These are phyloP conservation scores for Oscheius sp. DNA, from an alignment of 2,888 invertebrate species.

Conservation along the genomic window DNA sequence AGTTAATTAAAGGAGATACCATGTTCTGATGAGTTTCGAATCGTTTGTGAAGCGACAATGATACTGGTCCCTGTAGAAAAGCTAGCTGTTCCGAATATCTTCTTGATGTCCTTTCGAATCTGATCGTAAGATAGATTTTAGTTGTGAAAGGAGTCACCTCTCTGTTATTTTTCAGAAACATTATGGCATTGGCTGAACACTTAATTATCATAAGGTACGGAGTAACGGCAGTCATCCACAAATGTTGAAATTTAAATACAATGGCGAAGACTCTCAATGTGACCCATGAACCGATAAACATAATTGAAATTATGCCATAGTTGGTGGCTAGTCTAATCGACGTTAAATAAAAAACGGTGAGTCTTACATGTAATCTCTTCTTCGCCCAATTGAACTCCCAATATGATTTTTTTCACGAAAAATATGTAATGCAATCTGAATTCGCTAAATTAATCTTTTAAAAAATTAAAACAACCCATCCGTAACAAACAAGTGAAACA, in stretches of 20 bases:
- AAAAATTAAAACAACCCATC: too few relatives aligned
- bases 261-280: conserved; percentile 1
- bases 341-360: not conserved
- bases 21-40: too few relatives aligned
- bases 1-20: too few relatives aligned
- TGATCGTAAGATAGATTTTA: not conserved
- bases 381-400: not conserved
- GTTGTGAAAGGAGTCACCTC: not conserved
- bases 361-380: conserved; percentile 12
- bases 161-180: conserved; percentile 16
- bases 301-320: conserved; percentile 1
- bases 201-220: conserved; percentile 6
- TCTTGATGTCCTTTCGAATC: conserved; percentile 14
- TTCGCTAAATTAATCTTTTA: not conserved
- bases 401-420: not conserved
- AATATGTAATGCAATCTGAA: conserved; percentile 7
- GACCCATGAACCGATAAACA: conserved; percentile 10
- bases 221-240: conserved; percentile 17
- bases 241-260: not conserved
- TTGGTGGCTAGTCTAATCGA: conserved; percentile 19
- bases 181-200: conserved; percentile 9
- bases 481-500: not conserved
- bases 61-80: too few relatives aligned
- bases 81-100: not conserved
- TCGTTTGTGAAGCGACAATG: too few relatives aligned